Evolutionary conservation across 2,888 invertebrate genomes (phyloP), one percentile per base, ranked within the genome.

Genomic region (Cerastis rubricosa): DNA sequence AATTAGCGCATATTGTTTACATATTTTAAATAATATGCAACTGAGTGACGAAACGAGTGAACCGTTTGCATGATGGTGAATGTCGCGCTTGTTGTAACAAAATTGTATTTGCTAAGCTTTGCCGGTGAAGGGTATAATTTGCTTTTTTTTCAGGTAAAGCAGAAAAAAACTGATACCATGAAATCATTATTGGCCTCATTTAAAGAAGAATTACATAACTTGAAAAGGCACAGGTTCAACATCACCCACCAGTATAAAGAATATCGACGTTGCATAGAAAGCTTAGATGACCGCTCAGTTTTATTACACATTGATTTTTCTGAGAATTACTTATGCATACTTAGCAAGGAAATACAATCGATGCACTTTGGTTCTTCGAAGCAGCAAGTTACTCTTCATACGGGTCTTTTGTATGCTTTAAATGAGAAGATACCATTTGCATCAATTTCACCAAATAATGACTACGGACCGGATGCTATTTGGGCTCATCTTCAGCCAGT

Each of bases 271-370:
- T 45, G 45, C 11, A 45, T 45, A 45, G 45, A 45, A 45, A 45
- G 11, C 45, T 45, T 45, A 45, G 45, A 45, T 45, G 45, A 45
- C 1, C 45, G 45, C 12, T 45, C 45, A 45, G 45, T 45, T 9
- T 45, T 45, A 45, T 12, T 45, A 12, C 45, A 45, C 45, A 45
- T 45, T 1, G 45, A 45, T 45, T 45, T 45, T 12, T 45, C 45
- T 12, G 45, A 45, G 12, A 45, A 45, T 12, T 45, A 45, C 12
- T 2, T 45, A 45, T 45, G 45, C 61, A 25, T 25, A 57, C 8
- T 57, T 57, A 57, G 57, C 57, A 57, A 57, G 57, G 57, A 57
- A 57, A 57, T 57, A 57, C 57, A 57, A 57, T 57, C 57, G 57
- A 57, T 57, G 57, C 57, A 57, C 25, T 25, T 57, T 57, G 57